Base-by-base conservation (phyloP, 2,797 vertebrate genomes). In the Todus mexicanus region DNA sequence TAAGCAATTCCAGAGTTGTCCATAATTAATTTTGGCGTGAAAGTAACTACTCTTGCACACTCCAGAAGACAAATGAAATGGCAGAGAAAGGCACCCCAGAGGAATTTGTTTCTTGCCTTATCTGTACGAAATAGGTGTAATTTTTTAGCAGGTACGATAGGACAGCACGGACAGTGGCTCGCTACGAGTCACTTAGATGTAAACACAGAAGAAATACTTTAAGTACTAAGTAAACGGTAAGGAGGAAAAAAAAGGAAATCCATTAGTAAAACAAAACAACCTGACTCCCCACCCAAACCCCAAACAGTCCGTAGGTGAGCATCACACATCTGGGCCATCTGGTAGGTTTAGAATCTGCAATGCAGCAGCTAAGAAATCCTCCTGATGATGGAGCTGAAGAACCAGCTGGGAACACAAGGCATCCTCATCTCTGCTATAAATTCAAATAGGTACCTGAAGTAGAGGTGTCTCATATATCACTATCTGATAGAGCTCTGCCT, bases 91-190 rank as follows among this genome's bases (percentile, higher is more conserved):
- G 78, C 79, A 91, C 37, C 82, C 56, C 54, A 31, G 20, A 93
- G 76, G 87, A 90, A 95, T 90, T 93, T 94, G 75, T 78, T 96
- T 90, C 86, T 80, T 68, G 43, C 78, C 86, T 95, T 94, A 95
- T 96, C 90, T 94, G n/a, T 42, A 81, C 90, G 65, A 47, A 91
- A 87, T 75, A 89, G 89, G 82, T 87, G 72, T 83, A 83, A 95
- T 92, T 87, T 92, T 95, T 94, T 90, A 89, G 69, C 59, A 78
- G 66, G 90, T 81, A 42, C 31, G 78, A 75, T 61, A 80, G 66
- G 84, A 80, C 72, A 90, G 72, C 72, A 42, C 53, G 11, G 82
- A 61, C 50, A 65, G 70, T 61, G 54, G 76, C 59, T 92, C 65
- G 43, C 43, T 82, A 43, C 57, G 31, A 73, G 31, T 45, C 42